Conservation (phyloP, 2,113 vertebrate species). For the Chamaetylas fuelleborni region DNA sequence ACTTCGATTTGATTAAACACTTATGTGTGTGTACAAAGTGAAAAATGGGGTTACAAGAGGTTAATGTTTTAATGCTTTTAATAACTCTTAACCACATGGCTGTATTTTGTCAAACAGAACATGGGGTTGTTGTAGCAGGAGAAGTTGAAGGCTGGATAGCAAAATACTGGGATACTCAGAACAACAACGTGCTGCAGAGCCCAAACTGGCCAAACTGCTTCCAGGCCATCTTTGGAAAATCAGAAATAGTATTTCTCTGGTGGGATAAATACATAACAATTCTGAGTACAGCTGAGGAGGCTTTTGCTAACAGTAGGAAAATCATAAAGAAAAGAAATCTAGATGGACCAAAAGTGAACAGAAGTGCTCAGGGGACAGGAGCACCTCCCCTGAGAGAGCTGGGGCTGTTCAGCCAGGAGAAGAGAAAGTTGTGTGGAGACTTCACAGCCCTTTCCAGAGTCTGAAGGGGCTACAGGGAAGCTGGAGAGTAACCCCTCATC, state of each 20-base stretch:
- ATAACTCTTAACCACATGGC: constrained; percentile 72
- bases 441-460: neutral
- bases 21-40: constrained; percentile 72
- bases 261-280: neutral
- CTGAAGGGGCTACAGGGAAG: neutral
- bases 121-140: constrained; percentile 43
- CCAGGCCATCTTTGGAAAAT: constrained; percentile 38
- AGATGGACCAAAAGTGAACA: neutral
- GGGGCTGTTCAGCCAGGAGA: neutral
- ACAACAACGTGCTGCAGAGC: neutral
- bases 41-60: constrained; percentile 78
- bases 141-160: constrained; percentile 10
- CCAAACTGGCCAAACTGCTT: neutral
- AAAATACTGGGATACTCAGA: constrained; percentile 10
- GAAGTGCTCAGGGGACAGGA: neutral
- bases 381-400: neutral
- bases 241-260: neutral
- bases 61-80: constrained; percentile 83
- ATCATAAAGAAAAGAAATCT: neutral
- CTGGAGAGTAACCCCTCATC: neutral
- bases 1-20: constrained; percentile 75
- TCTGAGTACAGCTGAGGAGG: neutral
- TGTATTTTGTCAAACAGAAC: constrained; percentile 75
- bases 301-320: neutral
- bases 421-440: neutral